These are phyloP conservation scores for Cydia amplana DNA, from an alignment of 1,140 invertebrate species.

Conservation along the genomic window DNA sequence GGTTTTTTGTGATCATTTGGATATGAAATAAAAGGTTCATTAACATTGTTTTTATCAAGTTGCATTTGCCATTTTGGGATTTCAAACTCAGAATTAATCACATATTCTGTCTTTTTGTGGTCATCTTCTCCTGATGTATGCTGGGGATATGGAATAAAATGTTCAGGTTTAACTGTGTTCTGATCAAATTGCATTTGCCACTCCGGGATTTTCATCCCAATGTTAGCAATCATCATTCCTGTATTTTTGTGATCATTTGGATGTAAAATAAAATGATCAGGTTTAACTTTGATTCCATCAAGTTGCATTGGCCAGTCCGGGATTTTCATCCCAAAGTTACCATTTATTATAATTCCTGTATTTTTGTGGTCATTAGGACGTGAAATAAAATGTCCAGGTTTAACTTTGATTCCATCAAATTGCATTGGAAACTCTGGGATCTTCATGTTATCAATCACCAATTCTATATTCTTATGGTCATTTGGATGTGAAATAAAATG, in stretches of 20 bases:
- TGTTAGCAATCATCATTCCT: background rate
- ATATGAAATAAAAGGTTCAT: background rate
- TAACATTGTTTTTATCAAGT: background rate
- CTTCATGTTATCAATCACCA: too few relatives aligned
- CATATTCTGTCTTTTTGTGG: background rate
- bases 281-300: constrained; percentile 4
- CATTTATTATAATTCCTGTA: background rate
- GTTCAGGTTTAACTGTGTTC: background rate
- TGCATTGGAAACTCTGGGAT: too few relatives aligned
- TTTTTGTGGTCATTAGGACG: background rate
- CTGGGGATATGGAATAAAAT: background rate
- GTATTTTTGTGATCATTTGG: background rate
- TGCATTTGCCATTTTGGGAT: background rate
- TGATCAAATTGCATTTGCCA: background rate
- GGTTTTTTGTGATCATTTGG: background rate
- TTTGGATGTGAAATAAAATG: too few relatives aligned
- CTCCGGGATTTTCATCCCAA: background rate
- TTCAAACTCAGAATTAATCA: background rate
- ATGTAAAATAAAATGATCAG: background rate
- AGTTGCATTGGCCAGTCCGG: background rate
- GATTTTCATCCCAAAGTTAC: background rate
- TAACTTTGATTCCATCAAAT: background rate
- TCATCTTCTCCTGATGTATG: too few relatives aligned
- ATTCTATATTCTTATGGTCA: too few relatives aligned
- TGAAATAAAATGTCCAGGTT: background rate